Conservation (phyloP, 2,113 vertebrate species). For the Bos taurus region DNA sequence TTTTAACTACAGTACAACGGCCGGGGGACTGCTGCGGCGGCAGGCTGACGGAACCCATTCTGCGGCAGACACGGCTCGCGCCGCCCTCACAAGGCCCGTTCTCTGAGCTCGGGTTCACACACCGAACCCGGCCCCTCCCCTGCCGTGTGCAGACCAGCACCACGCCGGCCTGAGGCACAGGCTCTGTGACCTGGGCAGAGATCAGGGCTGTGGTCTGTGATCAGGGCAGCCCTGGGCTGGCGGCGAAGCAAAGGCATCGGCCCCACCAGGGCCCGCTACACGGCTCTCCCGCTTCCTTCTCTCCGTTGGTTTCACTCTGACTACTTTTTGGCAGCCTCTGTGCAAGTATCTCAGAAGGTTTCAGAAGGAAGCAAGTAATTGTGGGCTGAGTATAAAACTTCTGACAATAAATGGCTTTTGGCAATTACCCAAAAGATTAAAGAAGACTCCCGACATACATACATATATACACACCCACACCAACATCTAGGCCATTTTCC, state of each 20-base stretch:
- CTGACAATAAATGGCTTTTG: neutral
- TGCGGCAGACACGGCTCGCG: accelerated
- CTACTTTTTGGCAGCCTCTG: neutral
- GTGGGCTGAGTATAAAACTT: neutral
- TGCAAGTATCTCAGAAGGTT: neutral
- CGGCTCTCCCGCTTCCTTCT: neutral
- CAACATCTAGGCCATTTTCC: neutral
- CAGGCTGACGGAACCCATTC: neutral
- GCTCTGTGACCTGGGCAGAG: neutral
- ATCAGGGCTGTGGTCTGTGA: too few relatives aligned
- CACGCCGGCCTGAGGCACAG: accelerated
- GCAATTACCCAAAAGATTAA: neutral
- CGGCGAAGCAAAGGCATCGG: neutral
- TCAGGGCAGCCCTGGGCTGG: neutral
- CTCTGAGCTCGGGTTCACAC: neutral
- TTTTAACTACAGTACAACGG: neutral
- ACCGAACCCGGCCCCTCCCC: accelerated
- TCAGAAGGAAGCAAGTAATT: neutral
- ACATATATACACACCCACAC: neutral
- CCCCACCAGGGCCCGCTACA: accelerated
- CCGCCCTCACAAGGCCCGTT: neutral
- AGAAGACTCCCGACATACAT: neutral
- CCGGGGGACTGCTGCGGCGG: neutral
- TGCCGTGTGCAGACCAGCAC: accelerated
- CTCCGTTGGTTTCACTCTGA: neutral